phyloP scores from a whole-genome alignment of 2,888 invertebrate species.

The Coenonympha arcania region DNA sequence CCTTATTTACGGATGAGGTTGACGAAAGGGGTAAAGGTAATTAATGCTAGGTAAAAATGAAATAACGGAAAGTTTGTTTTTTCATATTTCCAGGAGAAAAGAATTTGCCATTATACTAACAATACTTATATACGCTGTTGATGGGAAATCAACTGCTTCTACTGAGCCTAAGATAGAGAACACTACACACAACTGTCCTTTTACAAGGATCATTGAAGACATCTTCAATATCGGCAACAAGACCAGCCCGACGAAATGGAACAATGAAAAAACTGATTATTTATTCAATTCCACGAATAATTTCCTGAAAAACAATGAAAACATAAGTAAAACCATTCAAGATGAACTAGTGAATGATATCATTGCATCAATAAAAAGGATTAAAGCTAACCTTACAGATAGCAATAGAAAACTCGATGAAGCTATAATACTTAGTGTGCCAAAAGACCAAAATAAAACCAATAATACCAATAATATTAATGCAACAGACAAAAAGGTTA shows the following conservation, averaged over 20 bases:
- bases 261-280: conserved; percentile 69
- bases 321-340: conserved; percentile 42
- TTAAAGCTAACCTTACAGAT: conserved; percentile 54
- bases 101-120: conserved; percentile 38
- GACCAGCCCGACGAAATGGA: conserved; percentile 32
- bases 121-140: conserved; percentile 32
- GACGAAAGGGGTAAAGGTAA: too few relatives aligned
- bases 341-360: conserved; percentile 60
- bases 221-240: conserved; percentile 57
- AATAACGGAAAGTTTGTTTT: neutral
- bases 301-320: conserved; percentile 41
- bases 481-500: conserved; percentile 29
- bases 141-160: conserved; percentile 31
- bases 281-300: conserved; percentile 74
- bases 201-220: conserved; percentile 62
- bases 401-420: conserved; percentile 48
- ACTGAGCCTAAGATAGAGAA: conserved; percentile 29
- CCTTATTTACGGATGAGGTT: too few relatives aligned
- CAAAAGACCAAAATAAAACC: conserved; percentile 30
- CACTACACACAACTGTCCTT: conserved; percentile 54
- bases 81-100: conserved; percentile 47
- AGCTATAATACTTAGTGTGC: conserved; percentile 54
- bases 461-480: too few relatives aligned
- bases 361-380: conserved; percentile 62
- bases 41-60: too few relatives aligned